Conservation (phyloP, 2,797 vertebrate species). For the Pangasius sanitwongsei region DNA sequence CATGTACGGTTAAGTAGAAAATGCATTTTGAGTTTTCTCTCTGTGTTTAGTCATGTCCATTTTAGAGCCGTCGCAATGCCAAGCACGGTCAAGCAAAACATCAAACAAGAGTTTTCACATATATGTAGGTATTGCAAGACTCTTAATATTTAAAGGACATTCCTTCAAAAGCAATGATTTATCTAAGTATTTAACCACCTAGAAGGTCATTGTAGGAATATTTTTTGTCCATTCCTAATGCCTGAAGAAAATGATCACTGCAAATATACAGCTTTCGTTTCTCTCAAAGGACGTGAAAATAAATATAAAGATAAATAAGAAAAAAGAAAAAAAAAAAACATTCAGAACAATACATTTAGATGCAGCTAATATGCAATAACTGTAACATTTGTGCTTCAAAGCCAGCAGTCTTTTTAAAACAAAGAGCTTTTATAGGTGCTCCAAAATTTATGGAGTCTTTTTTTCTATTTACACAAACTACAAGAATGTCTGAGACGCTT, state of each 20-base stretch:
- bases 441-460: slow-evolving; percentile 30
- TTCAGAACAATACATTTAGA: slow-evolving; percentile 44
- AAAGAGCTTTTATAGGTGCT: slow-evolving; percentile 50
- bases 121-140: too few species aligned
- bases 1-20: slow-evolving; percentile 7
- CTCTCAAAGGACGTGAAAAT: slow-evolving; percentile 46
- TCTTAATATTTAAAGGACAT: slow-evolving; percentile 6
- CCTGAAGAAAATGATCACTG: neutral
- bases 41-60: neutral
- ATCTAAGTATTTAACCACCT: neutral
- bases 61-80: neutral
- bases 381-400: slow-evolving; percentile 37
- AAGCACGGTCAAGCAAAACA: neutral
- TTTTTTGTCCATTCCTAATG: neutral
- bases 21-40: neutral
- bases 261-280: slow-evolving; percentile 13
- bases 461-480: slow-evolving; percentile 36
- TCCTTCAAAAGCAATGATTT: slow-evolving; percentile 6
- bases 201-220: neutral
- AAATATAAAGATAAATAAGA: slow-evolving; percentile 57
- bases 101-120: neutral
- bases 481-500: slow-evolving; percentile 26
- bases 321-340: slow-evolving; percentile 4
- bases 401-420: slow-evolving; percentile 50
- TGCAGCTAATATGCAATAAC: slow-evolving; percentile 30